A percentile compares a stretch with the other conserved stretches of the same genome.
Evolutionary conservation across 2,888 invertebrate genomes (phyloP).

Genomic region (Agrochola circellaris): DNA sequence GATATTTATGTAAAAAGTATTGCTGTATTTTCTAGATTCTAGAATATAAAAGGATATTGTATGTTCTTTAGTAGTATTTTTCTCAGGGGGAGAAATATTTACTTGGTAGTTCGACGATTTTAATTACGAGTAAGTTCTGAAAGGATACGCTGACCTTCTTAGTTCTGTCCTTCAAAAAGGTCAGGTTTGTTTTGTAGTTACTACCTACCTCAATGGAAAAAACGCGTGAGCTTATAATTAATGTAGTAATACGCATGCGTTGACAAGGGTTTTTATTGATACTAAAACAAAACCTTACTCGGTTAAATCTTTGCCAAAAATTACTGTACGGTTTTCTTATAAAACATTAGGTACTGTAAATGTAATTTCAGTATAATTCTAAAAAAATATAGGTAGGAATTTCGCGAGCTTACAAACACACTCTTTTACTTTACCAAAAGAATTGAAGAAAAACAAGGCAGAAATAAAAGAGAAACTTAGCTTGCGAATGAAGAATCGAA

Average conservation of each 20-base stretch:
- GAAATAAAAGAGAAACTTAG: conserved; percentile 35
- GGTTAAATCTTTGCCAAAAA: neutral
- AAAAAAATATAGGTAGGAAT: conserved; percentile 30
- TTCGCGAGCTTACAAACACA: neutral
- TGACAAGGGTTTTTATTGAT: neutral
- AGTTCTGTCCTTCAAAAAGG: neutral
- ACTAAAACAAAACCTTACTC: neutral
- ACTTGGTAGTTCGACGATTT: neutral
- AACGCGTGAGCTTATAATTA: neutral
- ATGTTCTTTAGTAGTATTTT: neutral
- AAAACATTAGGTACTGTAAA: neutral
- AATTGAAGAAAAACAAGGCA: conserved; percentile 40
- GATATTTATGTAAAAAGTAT: conserved; percentile 5
- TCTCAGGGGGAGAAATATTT: neutral
- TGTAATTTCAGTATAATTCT: conserved; percentile 12
- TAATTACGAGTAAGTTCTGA: neutral
- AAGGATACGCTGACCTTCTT: neutral
- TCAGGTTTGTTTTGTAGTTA: neutral
- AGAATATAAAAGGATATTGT: neutral
- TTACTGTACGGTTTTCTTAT: neutral
- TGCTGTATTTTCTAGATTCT: neutral
- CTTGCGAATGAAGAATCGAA: conserved; percentile 52
- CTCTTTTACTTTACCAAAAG: conserved; percentile 6
- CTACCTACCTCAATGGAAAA: neutral
- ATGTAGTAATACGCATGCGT: neutral